A percentile compares a stretch with the other conserved stretches of the same genome.
These are phyloP conservation scores for Phylloscopus trochiloides DNA, from an alignment of 2,113 vertebrate species.

Conservation along the genomic window DNA sequence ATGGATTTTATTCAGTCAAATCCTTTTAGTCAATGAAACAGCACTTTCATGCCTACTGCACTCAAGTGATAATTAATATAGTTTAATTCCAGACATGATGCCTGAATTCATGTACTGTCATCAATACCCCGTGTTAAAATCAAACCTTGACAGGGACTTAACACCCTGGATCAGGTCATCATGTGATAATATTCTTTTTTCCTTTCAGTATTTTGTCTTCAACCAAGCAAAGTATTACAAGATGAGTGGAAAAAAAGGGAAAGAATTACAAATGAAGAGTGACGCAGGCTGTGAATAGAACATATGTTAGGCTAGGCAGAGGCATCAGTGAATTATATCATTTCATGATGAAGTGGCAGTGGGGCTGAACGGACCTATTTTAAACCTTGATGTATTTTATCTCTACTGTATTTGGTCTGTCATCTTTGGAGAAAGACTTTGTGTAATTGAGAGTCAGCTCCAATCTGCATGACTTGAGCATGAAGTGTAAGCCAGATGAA, in stretches of 20 bases:
- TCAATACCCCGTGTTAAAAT: slow-evolving; percentile 78
- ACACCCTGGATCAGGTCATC: slow-evolving; percentile 89
- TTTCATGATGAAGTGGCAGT: slow-evolving; percentile 88
- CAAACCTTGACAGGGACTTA: slow-evolving; percentile 85
- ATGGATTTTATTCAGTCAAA: slow-evolving; percentile 81
- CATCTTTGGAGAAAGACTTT: slow-evolving; percentile 85
- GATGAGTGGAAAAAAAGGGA: slow-evolving; percentile 72
- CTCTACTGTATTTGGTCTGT: slow-evolving; percentile 89
- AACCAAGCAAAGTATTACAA: slow-evolving; percentile 84
- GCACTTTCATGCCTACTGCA: slow-evolving; percentile 77
- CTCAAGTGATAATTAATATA: slow-evolving; percentile 83
- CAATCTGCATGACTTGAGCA: slow-evolving; percentile 84
- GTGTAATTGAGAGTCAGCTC: slow-evolving; percentile 93
- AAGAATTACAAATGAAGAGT: slow-evolving; percentile 96
- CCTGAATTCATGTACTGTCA: slow-evolving; percentile 86
- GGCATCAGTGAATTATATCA: slow-evolving; percentile 85
- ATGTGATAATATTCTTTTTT: slow-evolving; percentile 80
- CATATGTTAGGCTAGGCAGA: slow-evolving; percentile 90
- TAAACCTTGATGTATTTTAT: slow-evolving; percentile 94
- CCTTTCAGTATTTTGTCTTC: slow-evolving; percentile 86
- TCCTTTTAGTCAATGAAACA: slow-evolving; percentile 81
- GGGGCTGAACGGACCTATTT: slow-evolving; percentile 95
- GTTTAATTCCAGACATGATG: slow-evolving; percentile 82
- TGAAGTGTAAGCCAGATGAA: slow-evolving; percentile 77
- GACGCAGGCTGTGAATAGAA: slow-evolving; percentile 90